Percentiles rank a stretch among this genome's conserved stretches.
Evolutionary conservation across 2,888 invertebrate species (phyloP).

Genomic region (Anaspis maculata): DNA sequence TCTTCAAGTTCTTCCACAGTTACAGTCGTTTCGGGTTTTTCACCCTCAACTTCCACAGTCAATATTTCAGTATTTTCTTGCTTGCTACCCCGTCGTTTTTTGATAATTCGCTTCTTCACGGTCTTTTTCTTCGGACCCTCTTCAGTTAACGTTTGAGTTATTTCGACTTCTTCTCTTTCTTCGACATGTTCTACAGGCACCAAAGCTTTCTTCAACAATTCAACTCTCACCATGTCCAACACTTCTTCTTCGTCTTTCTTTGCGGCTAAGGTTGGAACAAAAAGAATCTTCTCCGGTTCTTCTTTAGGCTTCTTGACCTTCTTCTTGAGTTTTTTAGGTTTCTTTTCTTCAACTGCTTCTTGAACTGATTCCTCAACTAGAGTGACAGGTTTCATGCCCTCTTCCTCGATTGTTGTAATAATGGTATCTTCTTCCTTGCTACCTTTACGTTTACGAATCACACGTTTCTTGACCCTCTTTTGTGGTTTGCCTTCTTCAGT

Average conservation of each 20-base stretch:
- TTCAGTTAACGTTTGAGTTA: constrained; percentile 21
- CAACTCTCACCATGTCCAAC: constrained; percentile 29
- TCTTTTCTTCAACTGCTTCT: constrained; percentile 28
- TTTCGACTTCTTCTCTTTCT: constrained; percentile 20
- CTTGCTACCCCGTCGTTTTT: constrained; percentile 25
- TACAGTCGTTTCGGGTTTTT: constrained; percentile 7
- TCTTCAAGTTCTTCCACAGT: constrained; percentile 19
- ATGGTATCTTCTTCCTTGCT: constrained; percentile 29
- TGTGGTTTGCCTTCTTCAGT: constrained; percentile 10
- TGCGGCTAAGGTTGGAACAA: constrained; percentile 29
- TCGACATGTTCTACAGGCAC: constrained; percentile 17
- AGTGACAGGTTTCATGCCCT: constrained; percentile 26
- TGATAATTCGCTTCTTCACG: constrained; percentile 23
- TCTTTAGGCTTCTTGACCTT: constrained; percentile 19
- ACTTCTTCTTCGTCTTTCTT: constrained; percentile 29
- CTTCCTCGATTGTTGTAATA: constrained; percentile 32
- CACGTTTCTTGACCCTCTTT: constrained; percentile 13
- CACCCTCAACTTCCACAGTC: constrained; percentile 22
- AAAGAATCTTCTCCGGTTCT: constrained; percentile 25
- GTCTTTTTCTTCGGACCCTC: constrained; percentile 21
- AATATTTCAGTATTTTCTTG: constrained; percentile 32
- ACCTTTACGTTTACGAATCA: constrained; percentile 19
- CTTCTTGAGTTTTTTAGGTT: constrained; percentile 35
- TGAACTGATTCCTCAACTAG: constrained; percentile 27
- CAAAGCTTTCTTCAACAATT: constrained; percentile 31